phyloP scores from a whole-genome alignment of 2,113 vertebrate species.

The Podilymbus podiceps region DNA sequence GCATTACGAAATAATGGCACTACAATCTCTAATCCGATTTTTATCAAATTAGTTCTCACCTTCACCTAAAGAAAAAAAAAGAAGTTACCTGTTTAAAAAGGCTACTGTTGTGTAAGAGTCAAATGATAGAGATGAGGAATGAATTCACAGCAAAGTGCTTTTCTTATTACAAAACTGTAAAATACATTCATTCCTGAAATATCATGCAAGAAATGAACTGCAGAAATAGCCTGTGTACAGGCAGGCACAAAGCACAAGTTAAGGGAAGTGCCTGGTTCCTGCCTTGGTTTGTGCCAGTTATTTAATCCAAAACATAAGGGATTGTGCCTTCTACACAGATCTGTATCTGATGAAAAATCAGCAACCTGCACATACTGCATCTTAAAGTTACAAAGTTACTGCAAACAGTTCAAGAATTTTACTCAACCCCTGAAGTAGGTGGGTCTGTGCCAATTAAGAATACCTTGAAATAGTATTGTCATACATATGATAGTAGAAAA shows the following conservation, averaged over 20 bases:
- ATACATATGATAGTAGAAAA: not conserved
- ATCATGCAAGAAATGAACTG: not conserved
- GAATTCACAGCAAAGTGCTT: not conserved
- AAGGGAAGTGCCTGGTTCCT: not conserved
- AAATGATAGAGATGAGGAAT: not conserved
- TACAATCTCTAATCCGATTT: not conserved
- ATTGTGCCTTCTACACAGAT: not conserved
- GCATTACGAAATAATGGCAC: not conserved
- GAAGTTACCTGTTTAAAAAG: too few species aligned
- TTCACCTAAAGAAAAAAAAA: not conserved
- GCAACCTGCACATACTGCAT: not conserved
- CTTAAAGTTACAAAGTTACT: not conserved
- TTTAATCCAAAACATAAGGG: accelerated
- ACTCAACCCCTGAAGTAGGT: not conserved
- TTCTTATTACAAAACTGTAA: not conserved
- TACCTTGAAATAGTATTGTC: not conserved
- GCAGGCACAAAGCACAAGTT: not conserved
- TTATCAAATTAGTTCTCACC: not conserved
- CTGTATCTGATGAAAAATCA: not conserved
- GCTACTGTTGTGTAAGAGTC: not conserved
- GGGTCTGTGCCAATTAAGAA: not conserved
- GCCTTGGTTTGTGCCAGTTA: not conserved
- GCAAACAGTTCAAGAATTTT: not conserved
- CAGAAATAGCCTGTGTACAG: not conserved
- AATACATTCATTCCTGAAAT: not conserved